phyloP scores from a whole-genome alignment of 2,797 vertebrate species.

The Phoeniculus purpureus region DNA sequence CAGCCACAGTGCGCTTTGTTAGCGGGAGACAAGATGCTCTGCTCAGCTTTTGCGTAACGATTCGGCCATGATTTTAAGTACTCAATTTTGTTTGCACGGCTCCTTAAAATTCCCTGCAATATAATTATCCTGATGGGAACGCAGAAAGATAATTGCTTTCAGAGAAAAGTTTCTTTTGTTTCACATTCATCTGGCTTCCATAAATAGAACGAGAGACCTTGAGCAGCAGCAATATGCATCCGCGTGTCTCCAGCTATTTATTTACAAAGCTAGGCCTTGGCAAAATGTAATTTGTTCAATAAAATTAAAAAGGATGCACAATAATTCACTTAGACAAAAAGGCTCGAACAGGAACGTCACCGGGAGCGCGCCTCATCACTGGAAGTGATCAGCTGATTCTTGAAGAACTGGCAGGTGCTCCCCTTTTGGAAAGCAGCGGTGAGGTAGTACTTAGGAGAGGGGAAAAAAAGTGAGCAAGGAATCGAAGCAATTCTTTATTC shows the following conservation, averaged over 20 bases:
- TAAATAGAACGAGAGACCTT: constrained; percentile 83
- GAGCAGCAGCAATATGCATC: constrained; percentile 80
- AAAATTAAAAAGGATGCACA: constrained; percentile 84
- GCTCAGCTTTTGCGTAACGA: constrained; percentile 76
- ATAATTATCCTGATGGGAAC: constrained; percentile 83
- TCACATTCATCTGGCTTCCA: constrained; percentile 82
- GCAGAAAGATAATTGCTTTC: constrained; percentile 84
- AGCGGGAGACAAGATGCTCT: constrained; percentile 47
- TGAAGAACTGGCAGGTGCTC: constrained; percentile 83
- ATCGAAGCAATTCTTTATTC: constrained; percentile 83
- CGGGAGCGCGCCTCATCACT: constrained; percentile 68
- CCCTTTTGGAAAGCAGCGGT: constrained; percentile 80
- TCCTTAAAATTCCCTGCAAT: constrained; percentile 84
- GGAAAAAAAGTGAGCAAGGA: constrained; percentile 71
- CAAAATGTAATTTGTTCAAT: constrained; percentile 87
- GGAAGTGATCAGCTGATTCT: constrained; percentile 79
- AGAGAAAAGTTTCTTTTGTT: constrained; percentile 84
- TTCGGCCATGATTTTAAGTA: constrained; percentile 80
- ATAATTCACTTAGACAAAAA: constrained; percentile 84
- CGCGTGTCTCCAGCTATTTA: constrained; percentile 85
- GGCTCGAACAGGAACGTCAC: constrained; percentile 76
- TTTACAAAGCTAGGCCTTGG: constrained; percentile 88
- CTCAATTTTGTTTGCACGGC: constrained; percentile 80
- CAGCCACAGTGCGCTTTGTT: constrained; percentile 19
- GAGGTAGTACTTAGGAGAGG: constrained; percentile 72